These are phyloP conservation scores for Heterodera filipjevi DNA, from an alignment of 2,888 invertebrate genomes.

Conservation along the genomic window DNA sequence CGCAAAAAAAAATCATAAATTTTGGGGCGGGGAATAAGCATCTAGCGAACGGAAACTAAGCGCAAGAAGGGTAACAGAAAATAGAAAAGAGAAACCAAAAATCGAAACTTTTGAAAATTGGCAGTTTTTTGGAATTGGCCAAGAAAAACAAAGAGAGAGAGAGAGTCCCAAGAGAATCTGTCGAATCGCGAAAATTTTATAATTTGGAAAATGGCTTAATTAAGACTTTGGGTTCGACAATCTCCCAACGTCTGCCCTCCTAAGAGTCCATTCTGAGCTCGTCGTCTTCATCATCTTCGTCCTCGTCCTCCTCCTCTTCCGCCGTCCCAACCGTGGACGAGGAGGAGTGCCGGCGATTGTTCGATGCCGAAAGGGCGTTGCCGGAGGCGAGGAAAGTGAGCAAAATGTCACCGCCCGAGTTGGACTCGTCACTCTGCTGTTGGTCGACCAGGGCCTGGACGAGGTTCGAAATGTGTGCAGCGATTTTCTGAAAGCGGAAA, in stretches of 20 bases:
- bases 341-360: constrained; percentile 4
- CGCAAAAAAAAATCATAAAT: background rate
- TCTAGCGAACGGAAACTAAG: background rate
- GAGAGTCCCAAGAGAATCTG: background rate
- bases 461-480: constrained; percentile 44
- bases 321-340: constrained; percentile 20
- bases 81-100: background rate
- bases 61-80: background rate
- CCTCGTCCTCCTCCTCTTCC: constrained; percentile 18
- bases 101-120: background rate
- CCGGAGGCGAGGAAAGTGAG: constrained; percentile 17
- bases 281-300: constrained; percentile 1
- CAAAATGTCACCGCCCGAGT: constrained; percentile 6
- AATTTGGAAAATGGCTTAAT: background rate
- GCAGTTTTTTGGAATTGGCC: constrained; percentile 5
- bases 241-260: background rate
- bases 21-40: background rate
- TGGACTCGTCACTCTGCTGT: constrained; percentile 32
- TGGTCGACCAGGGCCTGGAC: constrained; percentile 33
- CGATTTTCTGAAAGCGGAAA: constrained; percentile 50
- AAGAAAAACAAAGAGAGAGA: background rate
- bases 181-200: background rate
- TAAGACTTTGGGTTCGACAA: background rate
- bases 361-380: constrained; percentile 1
- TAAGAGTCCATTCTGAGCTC: constrained; percentile 13